Conservation (phyloP, 1,140 invertebrate species). For the Bombus huntii region DNA sequence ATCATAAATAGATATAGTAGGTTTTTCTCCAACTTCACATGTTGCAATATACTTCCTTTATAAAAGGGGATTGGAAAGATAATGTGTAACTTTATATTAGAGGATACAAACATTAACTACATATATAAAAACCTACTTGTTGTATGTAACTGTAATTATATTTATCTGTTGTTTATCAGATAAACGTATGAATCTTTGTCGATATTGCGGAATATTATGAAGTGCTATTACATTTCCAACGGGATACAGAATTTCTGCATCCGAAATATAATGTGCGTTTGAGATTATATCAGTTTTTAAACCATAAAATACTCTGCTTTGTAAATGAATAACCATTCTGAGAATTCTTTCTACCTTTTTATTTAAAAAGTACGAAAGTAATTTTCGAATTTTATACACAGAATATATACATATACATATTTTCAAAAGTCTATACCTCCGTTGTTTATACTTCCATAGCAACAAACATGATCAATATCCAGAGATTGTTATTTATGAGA, state of each 20-base stretch:
- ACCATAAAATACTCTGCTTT: slow-evolving; percentile 84
- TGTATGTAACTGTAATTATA: slow-evolving; percentile 85
- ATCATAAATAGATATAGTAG: slow-evolving; percentile 87
- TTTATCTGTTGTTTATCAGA: slow-evolving; percentile 82
- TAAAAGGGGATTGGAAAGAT: slow-evolving; percentile 14
- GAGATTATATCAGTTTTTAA: slow-evolving; percentile 84
- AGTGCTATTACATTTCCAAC: slow-evolving; percentile 86
- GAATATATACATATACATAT: not conserved
- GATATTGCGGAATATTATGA: slow-evolving; percentile 84
- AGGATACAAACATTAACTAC: not conserved
- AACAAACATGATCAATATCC: slow-evolving; percentile 8
- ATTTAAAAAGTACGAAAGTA: not conserved
- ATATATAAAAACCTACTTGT: slow-evolving; percentile 83
- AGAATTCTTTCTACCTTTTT: not conserved
- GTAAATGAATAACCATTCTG: slow-evolving; percentile 58
- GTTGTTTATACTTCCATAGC: slow-evolving; percentile 30
- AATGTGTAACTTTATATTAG: not conserved
- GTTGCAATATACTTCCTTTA: slow-evolving; percentile 84
- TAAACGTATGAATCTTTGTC: slow-evolving; percentile 79
- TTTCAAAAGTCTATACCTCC: not conserved
- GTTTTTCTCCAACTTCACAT: slow-evolving; percentile 83
- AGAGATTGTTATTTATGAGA: not conserved
- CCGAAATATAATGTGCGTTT: slow-evolving; percentile 86
- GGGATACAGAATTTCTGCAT: slow-evolving; percentile 87
- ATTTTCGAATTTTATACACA: not conserved